phyloP scores from a whole-genome alignment of 2,888 invertebrate species.

The Anodontia alba region DNA sequence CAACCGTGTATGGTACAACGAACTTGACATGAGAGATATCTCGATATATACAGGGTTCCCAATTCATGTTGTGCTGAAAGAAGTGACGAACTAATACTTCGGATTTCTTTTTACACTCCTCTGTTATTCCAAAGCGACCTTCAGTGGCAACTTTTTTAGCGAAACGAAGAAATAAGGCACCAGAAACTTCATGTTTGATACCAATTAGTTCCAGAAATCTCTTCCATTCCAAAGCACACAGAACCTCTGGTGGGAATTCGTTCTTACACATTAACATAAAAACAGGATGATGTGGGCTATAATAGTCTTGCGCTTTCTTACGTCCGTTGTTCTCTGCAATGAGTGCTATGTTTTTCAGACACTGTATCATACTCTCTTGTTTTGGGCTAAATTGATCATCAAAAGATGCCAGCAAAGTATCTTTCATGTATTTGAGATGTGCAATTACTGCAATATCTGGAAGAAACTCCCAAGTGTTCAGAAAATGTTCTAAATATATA shows the following conservation, averaged over 20 bases:
- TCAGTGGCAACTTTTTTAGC: constrained; percentile 25
- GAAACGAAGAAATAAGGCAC: constrained; percentile 35
- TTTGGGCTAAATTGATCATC: no score
- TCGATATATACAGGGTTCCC: constrained; percentile 10
- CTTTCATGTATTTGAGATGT: constrained; percentile 25
- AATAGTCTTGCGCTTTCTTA: constrained; percentile 19
- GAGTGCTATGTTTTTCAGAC: background rate
- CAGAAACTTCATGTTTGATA: constrained; percentile 25
- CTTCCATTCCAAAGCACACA: constrained; percentile 26
- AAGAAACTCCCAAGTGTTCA: constrained; percentile 8
- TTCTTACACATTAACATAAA: constrained; percentile 26
- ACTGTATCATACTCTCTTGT: background rate
- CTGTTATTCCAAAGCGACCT: constrained; percentile 13
- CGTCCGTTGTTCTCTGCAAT: background rate
- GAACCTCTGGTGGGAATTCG: constrained; percentile 37
- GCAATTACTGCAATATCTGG: constrained; percentile 1
- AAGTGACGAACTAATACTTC: background rate
- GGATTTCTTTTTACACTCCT: constrained; percentile 29
- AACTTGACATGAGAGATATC: constrained; percentile 42
- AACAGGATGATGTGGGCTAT: constrained; percentile 11
- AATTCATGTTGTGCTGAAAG: background rate
- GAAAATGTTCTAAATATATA: constrained; percentile 18
- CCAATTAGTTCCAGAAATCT: constrained; percentile 36
- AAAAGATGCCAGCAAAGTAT: background rate
- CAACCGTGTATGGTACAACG: constrained; percentile 37